Evolutionary conservation across 2,797 vertebrate genomes (phyloP), one percentile per base, ranked within the genome.

Genomic region (Chromis chromis): DNA sequence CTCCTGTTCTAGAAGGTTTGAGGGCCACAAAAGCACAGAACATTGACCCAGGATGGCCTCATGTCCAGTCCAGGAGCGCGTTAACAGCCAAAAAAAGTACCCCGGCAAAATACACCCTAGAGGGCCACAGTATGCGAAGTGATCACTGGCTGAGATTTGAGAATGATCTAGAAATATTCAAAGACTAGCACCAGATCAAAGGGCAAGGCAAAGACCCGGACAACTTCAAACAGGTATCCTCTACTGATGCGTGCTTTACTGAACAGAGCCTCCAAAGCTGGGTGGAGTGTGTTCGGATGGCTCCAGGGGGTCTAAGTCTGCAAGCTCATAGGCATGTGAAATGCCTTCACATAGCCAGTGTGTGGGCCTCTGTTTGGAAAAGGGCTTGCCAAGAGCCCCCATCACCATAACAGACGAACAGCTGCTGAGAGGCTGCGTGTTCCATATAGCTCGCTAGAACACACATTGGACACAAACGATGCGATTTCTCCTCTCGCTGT

Each of bases 361-460:
- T 88, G 82, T 81, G 82, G 88, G 86, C 83, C 89, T 87, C 82
- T 90, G 86, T 86, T 85, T 88, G 83, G 87, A 88, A 87, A 87
- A 87, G 75, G 80, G 86, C 85, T 90, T 87, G 86, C 84, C 81
- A 86, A 84, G 76, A 87, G 84, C 76, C 70, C 33, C 83, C 86
- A 81, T 89, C 85, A 84, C 77, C 87, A 85, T 84, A 85, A 87
- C 86, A 89, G 81, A 78, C 44, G 33, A 82, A 89, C 88, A 90
- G 87, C 88, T 89, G 90, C 86, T 55, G 80, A 85, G 85, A 79
- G 83, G 79, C 82, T 72, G 75, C 66, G 8, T 71, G 78, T 70
- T 85, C 79, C 76, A 74, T 86, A 76, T 54, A 80, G 75, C 70
- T 65, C 17, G 39, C 79, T 67, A 25, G 53, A 81, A 74, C 77